Base-by-base conservation (phyloP, 2,797 vertebrate genomes). In the Melanotaenia maccullochi region DNA sequence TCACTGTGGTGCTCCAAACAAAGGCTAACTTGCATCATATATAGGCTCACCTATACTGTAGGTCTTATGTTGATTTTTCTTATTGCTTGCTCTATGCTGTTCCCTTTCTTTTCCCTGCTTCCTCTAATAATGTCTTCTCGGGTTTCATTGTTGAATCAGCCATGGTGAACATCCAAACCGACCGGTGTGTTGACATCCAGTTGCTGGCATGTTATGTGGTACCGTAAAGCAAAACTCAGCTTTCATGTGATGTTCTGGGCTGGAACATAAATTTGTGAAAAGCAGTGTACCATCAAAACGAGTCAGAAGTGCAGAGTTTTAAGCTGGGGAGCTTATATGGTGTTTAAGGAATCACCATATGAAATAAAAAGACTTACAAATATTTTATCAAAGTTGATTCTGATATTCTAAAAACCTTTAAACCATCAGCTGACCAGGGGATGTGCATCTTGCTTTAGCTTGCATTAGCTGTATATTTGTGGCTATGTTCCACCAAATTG, bases 401-500 rank as follows among this genome's bases (percentile, higher is more conserved):
- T 59, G 13, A 47, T 51, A 47, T 54, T 40, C 13, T 7, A 14
- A 52, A 52, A 67, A 58, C 30, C n/a, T 12, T 44, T 57, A 42
- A 66, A 56, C 25, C 24, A 42, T n/a, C 20, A 47, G 44, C 20
- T n/a, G 8, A 47, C 44, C 20, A n/a, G 42, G 42, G 6, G 8
- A 47, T 47, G 44, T 47, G 20, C 8, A 3, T 47, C 44, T 47
- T 47, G 44, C 24, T 55, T 14, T 2, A 13, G 13, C 52, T 55
- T 30, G 25, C 18, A 30, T 55, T 13, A 5, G 14, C 52, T 55
- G 49, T 55, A 35, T 47, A 3, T 49, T 7, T 69, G 32, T 33
- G 25, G 20, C 13, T 20, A 4, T 32, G 52, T 75, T 60, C 80
- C 60, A 18, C 12, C 38, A 51, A 49, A 6, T 13, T 54, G 60